Conservation (phyloP, 1,140 invertebrate species). For the Charaxes varanes region DNA sequence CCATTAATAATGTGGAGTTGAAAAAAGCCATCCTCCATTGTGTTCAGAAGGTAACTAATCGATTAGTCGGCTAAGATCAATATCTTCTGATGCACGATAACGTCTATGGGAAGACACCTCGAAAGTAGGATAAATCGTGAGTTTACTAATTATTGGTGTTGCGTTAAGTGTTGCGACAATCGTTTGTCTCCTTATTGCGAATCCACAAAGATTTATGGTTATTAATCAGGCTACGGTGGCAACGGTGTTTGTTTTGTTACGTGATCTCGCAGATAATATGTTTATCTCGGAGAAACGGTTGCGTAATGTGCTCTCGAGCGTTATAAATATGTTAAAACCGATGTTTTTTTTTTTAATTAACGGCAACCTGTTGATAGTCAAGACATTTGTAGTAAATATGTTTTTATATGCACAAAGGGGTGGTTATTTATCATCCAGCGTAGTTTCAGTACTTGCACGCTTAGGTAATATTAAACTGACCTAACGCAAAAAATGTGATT, state of each 20-base stretch:
- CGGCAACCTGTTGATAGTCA: too few species aligned
- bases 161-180: slow-evolving; percentile 50
- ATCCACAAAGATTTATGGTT: slow-evolving; percentile 44
- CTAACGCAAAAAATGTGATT: too few species aligned
- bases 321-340: slow-evolving; percentile 43
- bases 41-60: slow-evolving; percentile 29
- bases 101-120: slow-evolving; percentile 36
- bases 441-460: too few species aligned
- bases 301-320: slow-evolving; percentile 44
- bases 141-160: slow-evolving; percentile 56
- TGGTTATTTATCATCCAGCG: too few species aligned
- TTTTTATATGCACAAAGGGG: too few species aligned
- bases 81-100: slow-evolving; percentile 51
- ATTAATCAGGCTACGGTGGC: slow-evolving; percentile 45
- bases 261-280: slow-evolving; percentile 42
- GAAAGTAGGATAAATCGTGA: slow-evolving; percentile 59
- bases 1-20: slow-evolving; percentile 20
- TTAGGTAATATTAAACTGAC: too few species aligned
- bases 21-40: slow-evolving; percentile 30
- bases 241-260: slow-evolving; percentile 52
- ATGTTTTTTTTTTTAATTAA: too few species aligned
- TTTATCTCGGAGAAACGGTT: slow-evolving; percentile 51
- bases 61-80: slow-evolving; percentile 44
- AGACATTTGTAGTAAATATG: too few species aligned
- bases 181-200: slow-evolving; percentile 54